Evolutionary conservation across 2,113 vertebrate species (phyloP), one percentile per base, ranked within the genome.

Genomic region (Oreochromis niloticus): DNA sequence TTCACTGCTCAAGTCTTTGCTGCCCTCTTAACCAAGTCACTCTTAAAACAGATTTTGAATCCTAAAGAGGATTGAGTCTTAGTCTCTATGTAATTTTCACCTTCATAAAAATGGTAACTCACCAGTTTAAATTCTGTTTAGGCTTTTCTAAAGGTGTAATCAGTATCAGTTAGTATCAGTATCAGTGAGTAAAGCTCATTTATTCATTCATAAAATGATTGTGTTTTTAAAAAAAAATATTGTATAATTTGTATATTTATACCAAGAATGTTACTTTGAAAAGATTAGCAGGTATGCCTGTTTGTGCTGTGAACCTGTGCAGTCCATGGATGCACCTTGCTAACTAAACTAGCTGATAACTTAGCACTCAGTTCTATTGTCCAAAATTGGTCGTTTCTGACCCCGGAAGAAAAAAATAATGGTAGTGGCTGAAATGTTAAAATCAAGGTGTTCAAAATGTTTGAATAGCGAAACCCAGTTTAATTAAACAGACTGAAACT

Each of bases 361-460:
- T 27, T 73, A 1, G 22, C 32, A 4, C 10, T 66, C 34, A 39
- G 6, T 19, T 34, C 39, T 46, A 9, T 16, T 27, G 66, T 73
- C 22, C 63, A 68, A 68, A 41, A 41, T n/a, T 41, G 63, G 63
- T 41, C 2, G 6, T 43, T 73, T 46, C 1, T 73, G 5, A 24
- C 68, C 0, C 22, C n/a, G 27, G 13, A 73, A 48, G 27, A 46
- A 22, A 71, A 46, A 3, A 17, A 73, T 10, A 6, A 48, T 1
- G 0, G 4, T 46, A 2, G 22, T 0, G 5, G 24, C 24, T 46
- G 43, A 73, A 48, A 75, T 75, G 71, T 6, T 19, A 48, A 30
- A 30, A 75, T 30, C 22, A 17, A 75, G 0, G 41, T 17, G 1
- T 27, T 73, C 68, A 75, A 75, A 75, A 30, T 48, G 2, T 6